Evolutionary conservation across 1,140 invertebrate genomes (phyloP).

Genomic region (Orchestia grillus): DNA sequence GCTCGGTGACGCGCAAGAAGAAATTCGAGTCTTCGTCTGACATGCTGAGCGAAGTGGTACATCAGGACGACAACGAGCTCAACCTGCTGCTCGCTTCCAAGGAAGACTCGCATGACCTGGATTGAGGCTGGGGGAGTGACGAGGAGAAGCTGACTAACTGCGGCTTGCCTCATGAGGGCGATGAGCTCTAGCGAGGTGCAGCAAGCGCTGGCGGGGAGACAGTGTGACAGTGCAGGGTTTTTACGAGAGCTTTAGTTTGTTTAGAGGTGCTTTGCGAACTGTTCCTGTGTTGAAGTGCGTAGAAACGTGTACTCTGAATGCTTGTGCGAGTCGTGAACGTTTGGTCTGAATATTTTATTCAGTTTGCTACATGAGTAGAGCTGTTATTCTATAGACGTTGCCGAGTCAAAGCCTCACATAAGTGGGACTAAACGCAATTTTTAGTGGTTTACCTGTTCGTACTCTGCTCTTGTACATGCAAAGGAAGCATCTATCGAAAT

Average conservation of each 20-base stretch:
- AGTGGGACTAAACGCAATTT: background rate
- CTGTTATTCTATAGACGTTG: background rate
- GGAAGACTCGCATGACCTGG: slow-evolving; percentile 64
- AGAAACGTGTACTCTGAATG: background rate
- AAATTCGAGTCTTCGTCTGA: slow-evolving; percentile 51
- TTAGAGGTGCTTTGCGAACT: background rate
- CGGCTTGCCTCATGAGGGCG: background rate
- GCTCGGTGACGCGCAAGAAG: slow-evolving; percentile 53
- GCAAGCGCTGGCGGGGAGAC: background rate
- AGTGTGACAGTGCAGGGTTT: background rate
- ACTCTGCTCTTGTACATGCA: background rate
- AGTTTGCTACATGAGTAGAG: background rate
- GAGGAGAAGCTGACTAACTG: background rate
- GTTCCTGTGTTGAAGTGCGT: background rate
- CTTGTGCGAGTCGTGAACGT: background rate
- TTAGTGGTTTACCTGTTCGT: background rate
- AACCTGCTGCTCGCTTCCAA: slow-evolving; percentile 62
- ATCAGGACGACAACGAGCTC: slow-evolving; percentile 64
- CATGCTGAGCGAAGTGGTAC: slow-evolving; percentile 60
- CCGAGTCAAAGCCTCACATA: background rate
- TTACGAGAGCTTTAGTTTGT: background rate
- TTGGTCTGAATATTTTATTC: background rate
- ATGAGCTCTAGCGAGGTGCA: background rate
- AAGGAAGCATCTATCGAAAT: background rate
- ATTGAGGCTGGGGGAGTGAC: slow-evolving; percentile 61